Evolutionary conservation across 2,113 vertebrate species (phyloP).

Genomic region (Thalassarche chlororhynchos): DNA sequence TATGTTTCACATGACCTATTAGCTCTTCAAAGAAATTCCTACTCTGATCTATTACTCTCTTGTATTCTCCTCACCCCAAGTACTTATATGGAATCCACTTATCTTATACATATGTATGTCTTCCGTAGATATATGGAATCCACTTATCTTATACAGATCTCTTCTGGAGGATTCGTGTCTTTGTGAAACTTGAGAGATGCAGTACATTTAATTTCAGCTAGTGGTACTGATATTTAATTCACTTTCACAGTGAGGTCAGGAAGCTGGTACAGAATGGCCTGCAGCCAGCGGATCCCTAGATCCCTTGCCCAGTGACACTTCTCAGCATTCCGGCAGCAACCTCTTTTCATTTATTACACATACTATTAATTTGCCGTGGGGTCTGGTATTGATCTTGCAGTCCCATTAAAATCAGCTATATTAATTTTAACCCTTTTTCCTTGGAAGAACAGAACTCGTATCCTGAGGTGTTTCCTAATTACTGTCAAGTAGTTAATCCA

Average conservation of each 20-base stretch:
- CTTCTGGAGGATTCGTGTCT: neutral
- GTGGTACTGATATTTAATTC: neutral
- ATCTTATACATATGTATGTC: neutral
- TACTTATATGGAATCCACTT: neutral
- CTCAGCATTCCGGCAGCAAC: neutral
- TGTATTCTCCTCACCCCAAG: neutral
- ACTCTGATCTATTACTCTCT: neutral
- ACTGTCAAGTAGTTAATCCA: neutral
- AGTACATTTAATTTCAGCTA: neutral
- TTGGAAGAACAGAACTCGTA: neutral
- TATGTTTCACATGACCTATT: neutral
- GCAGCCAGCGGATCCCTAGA: neutral
- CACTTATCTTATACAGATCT: neutral
- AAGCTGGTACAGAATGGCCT: neutral
- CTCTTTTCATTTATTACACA: neutral
- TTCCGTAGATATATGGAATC: neutral
- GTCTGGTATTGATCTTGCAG: neutral
- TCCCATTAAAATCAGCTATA: neutral
- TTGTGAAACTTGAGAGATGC: neutral
- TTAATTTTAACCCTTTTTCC: slow-evolving; percentile 2
- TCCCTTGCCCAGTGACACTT: neutral
- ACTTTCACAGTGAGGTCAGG: neutral
- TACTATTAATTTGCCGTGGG: neutral
- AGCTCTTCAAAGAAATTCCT: neutral
- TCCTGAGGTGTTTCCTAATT: neutral